phyloP scores from a whole-genome alignment of 2,888 invertebrate genomes.

The Mythimna pallens region DNA sequence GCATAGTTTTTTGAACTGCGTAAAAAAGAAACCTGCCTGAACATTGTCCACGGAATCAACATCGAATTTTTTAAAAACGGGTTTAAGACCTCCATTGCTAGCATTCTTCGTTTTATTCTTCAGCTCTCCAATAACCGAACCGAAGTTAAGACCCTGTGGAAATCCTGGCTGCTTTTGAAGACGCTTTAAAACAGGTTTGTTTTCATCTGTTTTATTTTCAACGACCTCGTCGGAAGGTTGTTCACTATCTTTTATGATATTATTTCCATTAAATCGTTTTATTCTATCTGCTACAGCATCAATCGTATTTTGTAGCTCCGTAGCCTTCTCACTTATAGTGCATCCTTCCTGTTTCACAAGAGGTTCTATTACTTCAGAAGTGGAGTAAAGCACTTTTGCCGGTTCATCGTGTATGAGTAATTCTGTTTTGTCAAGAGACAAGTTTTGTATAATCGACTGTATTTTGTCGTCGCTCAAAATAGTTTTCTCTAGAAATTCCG shows the following conservation, averaged over 20 bases:
- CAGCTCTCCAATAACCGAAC: constrained; percentile 87
- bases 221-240: constrained; percentile 44
- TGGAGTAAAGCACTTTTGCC: constrained; percentile 58
- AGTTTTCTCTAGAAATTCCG: constrained; percentile 87
- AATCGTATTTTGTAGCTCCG: constrained; percentile 73
- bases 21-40: constrained; percentile 78
- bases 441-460: constrained; percentile 85
- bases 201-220: constrained; percentile 64
- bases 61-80: constrained; percentile 87
- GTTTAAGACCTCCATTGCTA: constrained; percentile 81
- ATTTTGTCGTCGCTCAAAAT: constrained; percentile 86
- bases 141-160: constrained; percentile 83
- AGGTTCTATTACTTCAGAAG: constrained; percentile 64
- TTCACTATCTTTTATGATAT: constrained; percentile 49
- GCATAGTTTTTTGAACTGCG: constrained; percentile 25
- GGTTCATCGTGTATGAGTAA: constrained; percentile 66
- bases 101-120: constrained; percentile 84
- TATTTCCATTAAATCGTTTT: constrained; percentile 69
- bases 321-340: constrained; percentile 73
- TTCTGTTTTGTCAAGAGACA: constrained; percentile 81
- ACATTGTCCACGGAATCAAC: constrained; percentile 75
- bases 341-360: constrained; percentile 60
- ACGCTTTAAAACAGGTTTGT: constrained; percentile 77
- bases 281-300: constrained; percentile 77
- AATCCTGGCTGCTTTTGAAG: constrained; percentile 82